Base-by-base conservation (phyloP, 2,113 vertebrate species). In the Anguilla japonica region DNA sequence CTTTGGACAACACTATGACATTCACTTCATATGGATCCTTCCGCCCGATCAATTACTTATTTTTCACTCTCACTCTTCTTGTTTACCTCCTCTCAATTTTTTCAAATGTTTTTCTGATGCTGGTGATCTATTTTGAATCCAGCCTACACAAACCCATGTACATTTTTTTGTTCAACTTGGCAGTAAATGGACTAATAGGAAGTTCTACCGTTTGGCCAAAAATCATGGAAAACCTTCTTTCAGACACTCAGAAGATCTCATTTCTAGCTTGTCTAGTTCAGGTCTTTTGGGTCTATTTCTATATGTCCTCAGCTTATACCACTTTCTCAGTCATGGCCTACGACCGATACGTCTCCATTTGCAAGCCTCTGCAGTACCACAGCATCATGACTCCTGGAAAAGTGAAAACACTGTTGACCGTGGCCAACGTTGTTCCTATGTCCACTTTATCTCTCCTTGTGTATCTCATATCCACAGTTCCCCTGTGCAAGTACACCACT, bases 131-230 rank as follows among this genome's bases (percentile, higher is more conserved):
- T 53, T 13, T 87, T 46, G 92, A 93, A 50, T 78, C 87, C 57
- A 89, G 80, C 34, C 87, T 93, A 8, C 91, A 92, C 85, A 92
- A 91, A 79, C 92, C 92, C n/a, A 92, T 92, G 92, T 92, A 92
- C 41, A 88, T 90, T 83, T 92, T 93, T 88, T 57, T 93, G 67
- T 90, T 93, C 13, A 90, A 92, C 81, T 56, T 93, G 82, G 90
- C 91, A 86, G 18, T 91, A 20, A 92, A 92, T 83, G 92, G 92
- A 83, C 20, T 92, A 60, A 86, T 92, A 22, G 92, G 92, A 56
- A 87, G 89, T 43, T 88, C 89, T 43, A 83, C 90, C 26, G 91
- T 92, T 39, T 89, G 91, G 79, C 92, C 92, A 63, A 88, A 86
- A 79, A 87, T 93, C 34, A 89, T 93, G 91, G 50, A 75, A 26